Base-by-base conservation (phyloP, 2,797 vertebrate species). In the Leptodactylus fallax region DNA sequence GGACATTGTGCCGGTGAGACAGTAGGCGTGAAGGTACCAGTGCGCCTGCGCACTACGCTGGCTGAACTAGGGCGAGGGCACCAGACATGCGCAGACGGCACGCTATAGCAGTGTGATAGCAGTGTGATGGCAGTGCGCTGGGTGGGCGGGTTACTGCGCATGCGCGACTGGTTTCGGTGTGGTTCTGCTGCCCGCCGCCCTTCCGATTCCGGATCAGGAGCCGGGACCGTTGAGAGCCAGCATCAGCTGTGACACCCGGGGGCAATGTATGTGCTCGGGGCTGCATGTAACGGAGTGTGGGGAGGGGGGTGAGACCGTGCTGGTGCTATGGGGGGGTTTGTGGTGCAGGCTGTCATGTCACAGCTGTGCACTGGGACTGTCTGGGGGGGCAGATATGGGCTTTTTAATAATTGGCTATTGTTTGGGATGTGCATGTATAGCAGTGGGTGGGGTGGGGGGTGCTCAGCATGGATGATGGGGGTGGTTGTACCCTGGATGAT, bases 181-280 rank as follows among this genome's bases (percentile, higher is more conserved):
- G 87, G 76, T 77, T 7, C 58, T 76, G 21, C 69, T 60, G 79
- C 83, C 88, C 88, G 84, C 84, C 84, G 84, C 84, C 84, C 85
- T 89, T 85, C 88, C 69, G 82, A 86, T 89, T 85, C 88, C 84
- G 88, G 69, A 83, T 74, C 79, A 36, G 47, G 58, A 85, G 79
- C 69, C 79, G 69, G 79, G 71, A 67, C 71, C 51, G 67, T n/a
- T 21, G 49, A 79, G 47, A 81, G 7, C 53, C 36, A 56, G 53
- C 25, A 60, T 0, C 61, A 25, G 74, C 72, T 60, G 74, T 88
- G 77, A 79, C 45, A 76, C 67, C 36, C n/a, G 27, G 71, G 55
- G n/a, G 58, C 17, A 14, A 36, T 77, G 80, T 47, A 67, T n/a
- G 80, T 63, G 23, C 21, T 10, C 53, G 16, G 10, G 10, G 7